These are phyloP conservation scores for Paragorgia papillata DNA, from an alignment of 92 coral and sea anemone genomes.

Conservation along the genomic window DNA sequence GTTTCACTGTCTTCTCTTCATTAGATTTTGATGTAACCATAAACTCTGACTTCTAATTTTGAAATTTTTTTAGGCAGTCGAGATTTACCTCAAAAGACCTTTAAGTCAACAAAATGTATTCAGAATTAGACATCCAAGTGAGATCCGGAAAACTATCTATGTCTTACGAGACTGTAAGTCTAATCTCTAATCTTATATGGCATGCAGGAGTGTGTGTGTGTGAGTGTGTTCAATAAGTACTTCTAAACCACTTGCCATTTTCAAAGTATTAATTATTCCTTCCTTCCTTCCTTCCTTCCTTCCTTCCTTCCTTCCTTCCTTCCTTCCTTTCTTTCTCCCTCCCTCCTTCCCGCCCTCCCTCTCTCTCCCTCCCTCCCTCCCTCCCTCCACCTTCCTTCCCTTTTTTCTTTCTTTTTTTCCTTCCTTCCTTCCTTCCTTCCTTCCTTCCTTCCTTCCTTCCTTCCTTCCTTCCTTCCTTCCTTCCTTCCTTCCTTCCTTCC, in stretches of 20 bases:
- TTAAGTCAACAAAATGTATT: neutral
- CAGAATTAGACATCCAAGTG: constrained; percentile 23
- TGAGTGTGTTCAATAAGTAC: too few species aligned
- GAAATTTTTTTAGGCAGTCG: constrained; percentile 28
- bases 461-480: neutral
- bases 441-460: neutral
- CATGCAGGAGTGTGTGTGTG: neutral
- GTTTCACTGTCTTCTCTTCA: too few species aligned
- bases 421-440: neutral
- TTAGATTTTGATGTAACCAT: too few species aligned
- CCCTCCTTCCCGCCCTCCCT: too few species aligned
- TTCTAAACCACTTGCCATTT: too few species aligned
- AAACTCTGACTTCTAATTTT: neutral
- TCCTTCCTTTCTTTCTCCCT: neutral
- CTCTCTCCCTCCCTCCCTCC: constrained; percentile 18
- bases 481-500: neutral
- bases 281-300: constrained; percentile 10
- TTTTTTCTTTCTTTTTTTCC: neutral
- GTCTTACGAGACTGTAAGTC: constrained; percentile 41
- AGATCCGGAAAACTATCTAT: constrained; percentile 17
- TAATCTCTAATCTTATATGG: neutral
- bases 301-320: constrained; percentile 9
- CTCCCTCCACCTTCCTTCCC: constrained; percentile 6
- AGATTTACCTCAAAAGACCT: constrained; percentile 38
- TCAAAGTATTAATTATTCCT: too few species aligned